Percentiles rank a stretch among this genome's conserved stretches.
Evolutionary conservation across 2,888 invertebrate genomes (phyloP).

Genomic region (Tinea semifulvella): DNA sequence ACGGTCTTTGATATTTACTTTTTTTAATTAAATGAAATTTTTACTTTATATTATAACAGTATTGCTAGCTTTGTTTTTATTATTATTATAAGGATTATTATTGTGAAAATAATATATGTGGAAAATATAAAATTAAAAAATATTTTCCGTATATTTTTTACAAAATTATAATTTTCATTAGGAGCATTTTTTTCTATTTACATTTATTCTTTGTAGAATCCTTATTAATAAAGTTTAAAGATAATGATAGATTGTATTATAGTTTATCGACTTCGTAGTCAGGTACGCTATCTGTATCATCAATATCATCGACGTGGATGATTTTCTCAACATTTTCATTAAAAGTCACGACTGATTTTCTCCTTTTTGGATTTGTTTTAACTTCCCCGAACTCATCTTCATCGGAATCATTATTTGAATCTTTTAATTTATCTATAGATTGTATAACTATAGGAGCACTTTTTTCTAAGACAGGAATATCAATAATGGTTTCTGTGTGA

Average conservation of each 20-base stretch:
- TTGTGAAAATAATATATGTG: background rate
- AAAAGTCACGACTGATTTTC: constrained; percentile 63
- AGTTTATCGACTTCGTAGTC: constrained; percentile 14
- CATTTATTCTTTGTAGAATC: no score
- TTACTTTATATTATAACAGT: no score
- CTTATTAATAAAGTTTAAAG: no score
- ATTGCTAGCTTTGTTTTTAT: no score
- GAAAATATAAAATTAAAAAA: no score
- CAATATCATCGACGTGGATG: constrained; percentile 47
- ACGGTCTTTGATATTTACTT: no score
- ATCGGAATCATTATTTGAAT: constrained; percentile 35
- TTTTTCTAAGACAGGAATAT: constrained; percentile 29
- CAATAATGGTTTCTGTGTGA: constrained; percentile 27
- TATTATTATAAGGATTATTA: background rate
- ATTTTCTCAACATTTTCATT: constrained; percentile 65
- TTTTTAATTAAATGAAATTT: no score
- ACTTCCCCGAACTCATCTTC: constrained; percentile 55
- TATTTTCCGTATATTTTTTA: background rate
- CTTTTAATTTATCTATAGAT: constrained; percentile 52
- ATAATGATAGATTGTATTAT: no score
- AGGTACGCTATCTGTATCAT: constrained; percentile 16
- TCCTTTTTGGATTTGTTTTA: constrained; percentile 26
- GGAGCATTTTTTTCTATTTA: no score
- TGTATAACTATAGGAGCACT: constrained; percentile 44
- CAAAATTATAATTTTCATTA: background rate